Evolutionary conservation across 2,113 vertebrate species (phyloP).

Genomic region (Xerus inauris): DNA sequence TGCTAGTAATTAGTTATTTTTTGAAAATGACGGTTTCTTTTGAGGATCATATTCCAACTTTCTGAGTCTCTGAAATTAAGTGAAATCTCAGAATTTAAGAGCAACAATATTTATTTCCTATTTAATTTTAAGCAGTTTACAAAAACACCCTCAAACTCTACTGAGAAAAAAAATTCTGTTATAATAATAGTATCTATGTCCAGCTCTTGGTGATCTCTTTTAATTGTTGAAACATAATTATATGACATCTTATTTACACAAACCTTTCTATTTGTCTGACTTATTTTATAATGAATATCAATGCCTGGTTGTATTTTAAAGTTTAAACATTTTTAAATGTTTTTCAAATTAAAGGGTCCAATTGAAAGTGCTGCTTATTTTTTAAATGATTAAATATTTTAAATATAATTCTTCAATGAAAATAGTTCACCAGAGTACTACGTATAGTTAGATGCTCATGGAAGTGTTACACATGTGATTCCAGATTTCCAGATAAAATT

Average conservation of each 20-base stretch:
- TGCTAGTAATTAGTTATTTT: background rate
- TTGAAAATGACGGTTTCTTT: background rate
- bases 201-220: background rate
- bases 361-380: background rate
- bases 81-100: slow-evolving; percentile 1
- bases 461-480: background rate
- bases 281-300: background rate
- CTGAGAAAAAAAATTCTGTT: background rate
- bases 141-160: background rate
- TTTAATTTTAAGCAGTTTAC: background rate
- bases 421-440: background rate
- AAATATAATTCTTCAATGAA: background rate
- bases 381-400: background rate
- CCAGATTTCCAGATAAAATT: background rate
- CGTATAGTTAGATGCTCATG: background rate
- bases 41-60: background rate
- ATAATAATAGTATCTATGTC: background rate
- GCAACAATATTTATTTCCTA: background rate
- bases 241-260: background rate
- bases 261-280: background rate
- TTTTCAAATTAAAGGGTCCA: slow-evolving; percentile 29
- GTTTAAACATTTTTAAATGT: background rate
- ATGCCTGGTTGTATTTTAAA: slow-evolving; percentile 32
- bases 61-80: slow-evolving; percentile 13
- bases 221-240: background rate